These are phyloP conservation scores for Lepidostoma basale DNA, from an alignment of 1,140 invertebrate species.

Conservation along the genomic window DNA sequence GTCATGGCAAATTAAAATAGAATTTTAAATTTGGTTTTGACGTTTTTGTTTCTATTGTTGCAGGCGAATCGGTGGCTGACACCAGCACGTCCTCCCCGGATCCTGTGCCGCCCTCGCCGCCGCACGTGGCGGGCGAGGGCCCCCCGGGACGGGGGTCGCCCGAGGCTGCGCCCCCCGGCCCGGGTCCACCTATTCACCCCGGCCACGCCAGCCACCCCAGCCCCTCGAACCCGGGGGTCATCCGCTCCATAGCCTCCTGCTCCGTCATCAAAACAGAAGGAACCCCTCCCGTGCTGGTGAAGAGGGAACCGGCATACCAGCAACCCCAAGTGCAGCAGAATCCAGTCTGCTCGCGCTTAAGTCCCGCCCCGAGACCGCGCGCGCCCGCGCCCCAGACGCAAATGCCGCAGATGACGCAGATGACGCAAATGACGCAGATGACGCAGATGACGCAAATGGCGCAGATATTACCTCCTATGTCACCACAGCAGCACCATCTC, in stretches of 20 bases:
- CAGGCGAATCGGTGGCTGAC: constrained; percentile 88
- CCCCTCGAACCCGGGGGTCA: constrained; percentile 59
- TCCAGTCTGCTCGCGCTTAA: constrained; percentile 51
- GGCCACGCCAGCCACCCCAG: constrained; percentile 62
- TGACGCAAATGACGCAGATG: constrained; percentile 51
- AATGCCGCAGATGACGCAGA: constrained; percentile 51
- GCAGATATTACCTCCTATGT: constrained; percentile 41
- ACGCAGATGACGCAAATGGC: constrained; percentile 51
- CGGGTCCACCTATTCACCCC: constrained; percentile 47
- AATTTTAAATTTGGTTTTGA: too few relatives aligned
- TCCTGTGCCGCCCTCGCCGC: constrained; percentile 78
- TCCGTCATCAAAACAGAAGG: constrained; percentile 57
- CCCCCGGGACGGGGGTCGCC: constrained; percentile 58
- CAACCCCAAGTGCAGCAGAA: constrained; percentile 21
- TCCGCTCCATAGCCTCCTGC: constrained; percentile 61
- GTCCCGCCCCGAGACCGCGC: constrained; percentile 44
- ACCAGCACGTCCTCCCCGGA: constrained; percentile 87
- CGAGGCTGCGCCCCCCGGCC: constrained; percentile 48
- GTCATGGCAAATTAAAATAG: too few relatives aligned
- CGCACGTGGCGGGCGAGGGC: constrained; percentile 68
- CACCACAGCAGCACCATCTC: constrained; percentile 59
- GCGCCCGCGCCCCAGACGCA: constrained; percentile 51
- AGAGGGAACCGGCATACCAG: constrained; percentile 27
- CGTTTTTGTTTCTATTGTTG: constrained; percentile 48
- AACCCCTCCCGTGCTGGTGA: constrained; percentile 47